Evolutionary conservation across 2,113 vertebrate species (phyloP), one percentile per base, ranked within the genome.

Genomic region (Pollimyrus isidori): DNA sequence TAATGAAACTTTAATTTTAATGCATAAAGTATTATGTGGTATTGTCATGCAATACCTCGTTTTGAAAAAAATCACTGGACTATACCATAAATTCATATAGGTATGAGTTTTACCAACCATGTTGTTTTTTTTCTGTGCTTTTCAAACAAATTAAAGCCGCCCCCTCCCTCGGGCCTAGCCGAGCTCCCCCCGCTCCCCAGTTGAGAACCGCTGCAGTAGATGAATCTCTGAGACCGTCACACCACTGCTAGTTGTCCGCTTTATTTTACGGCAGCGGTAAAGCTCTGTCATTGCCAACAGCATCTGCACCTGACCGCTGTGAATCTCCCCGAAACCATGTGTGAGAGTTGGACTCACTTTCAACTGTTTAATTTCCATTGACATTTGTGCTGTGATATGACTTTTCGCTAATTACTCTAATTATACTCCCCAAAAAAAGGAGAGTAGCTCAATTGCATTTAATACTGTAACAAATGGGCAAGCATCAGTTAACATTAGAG

Each of bases 371-470:
- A 23, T 62, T 42, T 58, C 86, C 39, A 62, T 45, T 62, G 86
- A 87, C 53, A 30, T 62, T 45, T 87, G 53, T 30, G 19, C 26
- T 87, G 86, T 26, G 52, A 87, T 52, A 35, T n/a, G 26, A 87
- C 53, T 87, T 87, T 87, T 58, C 53, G 21, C 26, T 87, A 87
- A 87, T 87, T 62, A 50, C 50, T 13, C 56, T 19, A 88, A 48
- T 76, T 17, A 50, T 39, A 50, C 7, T 88, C 2, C 21, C 39
- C 1, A 58, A 46, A 10, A 13, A 46, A n/a, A n/a, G n/a, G n/a
- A n/a, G n/a, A n/a, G n/a, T n/a, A n/a, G n/a, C n/a, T n/a, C n/a
- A n/a, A 62, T 62, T 87, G 53, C 35, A 39, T 53, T 87, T 87
- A 39, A 50, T 87, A 11, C 39, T 58, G 3, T 88, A 58, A 53